These are phyloP conservation scores for Hephaestus fuliginosus DNA, from an alignment of 2,797 vertebrate species.

Conservation along the genomic window DNA sequence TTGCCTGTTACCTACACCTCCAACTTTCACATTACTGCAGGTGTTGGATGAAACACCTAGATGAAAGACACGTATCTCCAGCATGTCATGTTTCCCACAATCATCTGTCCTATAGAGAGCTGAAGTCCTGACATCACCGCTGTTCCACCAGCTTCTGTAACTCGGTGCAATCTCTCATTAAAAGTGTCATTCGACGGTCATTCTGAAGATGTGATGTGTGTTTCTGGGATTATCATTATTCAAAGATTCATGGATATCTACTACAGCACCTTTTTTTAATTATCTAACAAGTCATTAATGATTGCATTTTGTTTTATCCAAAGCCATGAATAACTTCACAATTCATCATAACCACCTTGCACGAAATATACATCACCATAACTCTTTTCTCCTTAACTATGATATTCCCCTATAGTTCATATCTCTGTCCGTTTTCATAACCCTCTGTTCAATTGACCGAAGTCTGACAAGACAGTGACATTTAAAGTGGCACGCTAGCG, in stretches of 20 bases:
- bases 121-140: neutral
- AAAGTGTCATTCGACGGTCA: neutral
- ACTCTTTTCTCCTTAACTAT: neutral
- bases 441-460: neutral
- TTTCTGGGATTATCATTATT: neutral
- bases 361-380: neutral
- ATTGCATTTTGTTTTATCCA: neutral
- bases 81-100: conserved; percentile 21
- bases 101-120: neutral
- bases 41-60: conserved; percentile 21
- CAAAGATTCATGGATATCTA: no score
- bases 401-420: neutral
- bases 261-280: neutral
- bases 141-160: neutral
- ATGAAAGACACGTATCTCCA: conserved; percentile 25
- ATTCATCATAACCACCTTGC: neutral
- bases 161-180: neutral
- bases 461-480: neutral
- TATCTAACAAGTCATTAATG: neutral
- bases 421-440: neutral
- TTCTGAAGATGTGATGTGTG: neutral
- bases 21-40: conserved; percentile 13
- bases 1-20: conserved; percentile 26
- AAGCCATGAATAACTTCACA: neutral
- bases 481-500: neutral